A percentile compares a stretch with the other conserved stretches of the same genome.
phyloP scores from a whole-genome alignment of 1,140 invertebrate species.

The Thereuonema tuberculata region DNA sequence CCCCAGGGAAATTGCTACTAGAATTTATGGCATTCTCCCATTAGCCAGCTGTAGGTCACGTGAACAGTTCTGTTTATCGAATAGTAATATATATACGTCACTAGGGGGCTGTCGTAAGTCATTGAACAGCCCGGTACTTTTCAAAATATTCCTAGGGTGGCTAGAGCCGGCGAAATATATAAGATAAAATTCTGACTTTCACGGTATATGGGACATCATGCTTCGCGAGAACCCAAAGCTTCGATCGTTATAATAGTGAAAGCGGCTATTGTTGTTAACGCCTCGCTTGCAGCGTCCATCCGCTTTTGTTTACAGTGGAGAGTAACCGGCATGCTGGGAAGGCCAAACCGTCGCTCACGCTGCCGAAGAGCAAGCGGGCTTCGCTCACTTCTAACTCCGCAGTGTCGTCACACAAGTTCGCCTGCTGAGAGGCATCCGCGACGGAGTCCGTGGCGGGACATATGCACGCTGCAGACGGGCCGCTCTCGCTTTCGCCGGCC shows the following conservation, averaged over 20 bases:
- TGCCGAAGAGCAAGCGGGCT: too few species aligned
- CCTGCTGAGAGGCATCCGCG: too few species aligned
- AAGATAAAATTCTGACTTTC: background rate
- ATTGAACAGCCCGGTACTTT: conserved; percentile 7
- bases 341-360: too few species aligned
- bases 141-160: background rate
- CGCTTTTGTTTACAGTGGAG: background rate
- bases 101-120: conserved; percentile 2
- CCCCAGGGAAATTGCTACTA: conserved; percentile 1
- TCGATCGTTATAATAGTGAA: too few species aligned
- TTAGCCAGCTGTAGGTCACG: conserved; percentile 6
- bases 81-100: conserved; percentile 10
- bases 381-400: too few species aligned
- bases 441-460: too few species aligned
- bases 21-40: conserved; percentile 3
- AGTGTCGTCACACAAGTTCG: too few species aligned
- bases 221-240: too few species aligned
- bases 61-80: conserved; percentile 6
- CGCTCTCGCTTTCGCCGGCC: too few species aligned
- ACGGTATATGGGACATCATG: background rate
- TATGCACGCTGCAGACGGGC: too few species aligned
- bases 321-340: too few species aligned
- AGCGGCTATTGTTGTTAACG: background rate
- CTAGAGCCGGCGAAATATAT: background rate
- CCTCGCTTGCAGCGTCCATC: background rate